phyloP scores from a whole-genome alignment of 2,797 vertebrate genomes.

The Toxotes lorentzi region DNA sequence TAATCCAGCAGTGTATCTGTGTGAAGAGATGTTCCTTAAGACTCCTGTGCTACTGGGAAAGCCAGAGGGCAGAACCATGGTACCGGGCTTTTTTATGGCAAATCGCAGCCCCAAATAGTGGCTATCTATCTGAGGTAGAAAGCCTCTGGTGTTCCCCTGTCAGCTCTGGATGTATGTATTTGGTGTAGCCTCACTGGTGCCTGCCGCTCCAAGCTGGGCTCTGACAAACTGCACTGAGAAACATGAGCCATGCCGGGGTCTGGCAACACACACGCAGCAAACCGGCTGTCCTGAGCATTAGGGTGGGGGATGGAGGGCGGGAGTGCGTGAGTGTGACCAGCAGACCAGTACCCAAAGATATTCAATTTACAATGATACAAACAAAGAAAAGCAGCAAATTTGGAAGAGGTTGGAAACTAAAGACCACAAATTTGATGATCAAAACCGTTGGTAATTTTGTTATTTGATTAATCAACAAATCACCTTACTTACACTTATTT shows the following conservation, averaged over 20 bases:
- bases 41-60: slow-evolving; percentile 79
- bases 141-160: slow-evolving; percentile 57
- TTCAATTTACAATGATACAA: background rate
- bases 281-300: slow-evolving; percentile 72
- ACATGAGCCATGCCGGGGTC: slow-evolving; percentile 88
- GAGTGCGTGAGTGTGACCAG: background rate
- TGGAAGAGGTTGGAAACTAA: background rate
- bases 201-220: slow-evolving; percentile 86
- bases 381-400: too few relatives aligned
- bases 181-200: slow-evolving; percentile 82
- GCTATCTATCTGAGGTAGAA: slow-evolving; percentile 62
- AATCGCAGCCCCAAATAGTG: slow-evolving; percentile 51
- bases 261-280: slow-evolving; percentile 54
- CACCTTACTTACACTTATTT: too few relatives aligned
- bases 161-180: slow-evolving; percentile 68
- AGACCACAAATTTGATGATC: background rate
- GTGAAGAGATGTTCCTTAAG: slow-evolving; percentile 75
- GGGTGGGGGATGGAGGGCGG: slow-evolving; percentile 14
- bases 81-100: slow-evolving; percentile 66
- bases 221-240: slow-evolving; percentile 91
- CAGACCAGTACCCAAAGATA: too few relatives aligned
- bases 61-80: slow-evolving; percentile 82
- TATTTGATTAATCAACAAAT: background rate
- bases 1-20: slow-evolving; percentile 68
- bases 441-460: background rate